Base-by-base conservation (phyloP, 2,113 vertebrate genomes). In the Butorides virescens region DNA sequence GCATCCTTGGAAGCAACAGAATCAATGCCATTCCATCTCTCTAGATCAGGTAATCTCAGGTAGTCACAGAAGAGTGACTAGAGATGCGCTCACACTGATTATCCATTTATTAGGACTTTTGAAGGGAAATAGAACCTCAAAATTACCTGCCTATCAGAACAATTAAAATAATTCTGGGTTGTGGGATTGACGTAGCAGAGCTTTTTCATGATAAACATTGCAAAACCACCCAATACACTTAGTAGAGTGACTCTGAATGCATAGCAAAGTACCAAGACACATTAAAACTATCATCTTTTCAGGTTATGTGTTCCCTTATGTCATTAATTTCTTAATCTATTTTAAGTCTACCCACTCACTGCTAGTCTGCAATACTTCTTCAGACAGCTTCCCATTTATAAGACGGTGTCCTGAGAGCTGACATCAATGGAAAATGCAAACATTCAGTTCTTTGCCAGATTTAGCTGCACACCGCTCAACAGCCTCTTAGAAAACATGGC, bases 391-490 rank as follows among this genome's bases (percentile, higher is more conserved):
- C 49, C 44, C 79, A 77, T 94, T 93, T 93, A 16, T 49, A 82
- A 81, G 53, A 49, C 2, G 5, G 49, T 75, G 59, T 91, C 81
- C 86, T 44, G 75, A 94, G 89, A 90, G 58, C 49, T 92, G 89
- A 90, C 77, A 93, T 85, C 70, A 76, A 53, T 73, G 84, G 91
- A 90, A 95, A 96, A 92, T 59, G n/a, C 46, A 92, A 71, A 42
- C 66, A 62, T 84, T 78, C 53, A 62, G 42, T 67, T 84, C 53
- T 89, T 49, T 5, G 25, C 70, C 89, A 79, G 89, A 93, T 93
- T 78, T 87, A 92, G 77, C 62, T 0, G 0, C 74, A 66, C 44
- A 39, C 21, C 62, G 52, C 42, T 95, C 70, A 70, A 62, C 39
- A 55, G n/a, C 19, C 44, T 75, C 79, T 93, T 62, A 81, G 79